Base-by-base conservation (phyloP, 2,888 invertebrate species). In the Clitarchus hookeri region DNA sequence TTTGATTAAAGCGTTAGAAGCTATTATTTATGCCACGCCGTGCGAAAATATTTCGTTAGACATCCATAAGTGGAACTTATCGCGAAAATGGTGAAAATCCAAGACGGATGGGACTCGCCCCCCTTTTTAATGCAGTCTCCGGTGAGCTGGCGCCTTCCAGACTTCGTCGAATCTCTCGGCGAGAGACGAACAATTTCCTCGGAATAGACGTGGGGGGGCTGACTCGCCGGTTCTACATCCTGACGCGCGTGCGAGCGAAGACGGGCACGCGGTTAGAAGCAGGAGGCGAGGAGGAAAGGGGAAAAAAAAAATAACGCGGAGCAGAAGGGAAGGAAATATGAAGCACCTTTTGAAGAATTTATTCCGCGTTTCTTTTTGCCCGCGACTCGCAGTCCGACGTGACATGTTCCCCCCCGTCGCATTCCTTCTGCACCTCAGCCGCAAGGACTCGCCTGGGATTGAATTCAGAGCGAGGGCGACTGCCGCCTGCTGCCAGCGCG, bases 311-410 rank as follows among this genome's bases (percentile, higher is more conserved):
- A 53, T 16, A 1, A 53, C 6, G 48, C 48, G 48, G 48, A n/a
- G 48, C 6, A 16, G n/a, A 23, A 6, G 65, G 65, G 16, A 65
- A 65, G 19, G 65, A 65, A 65, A 65, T 65, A 65, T 65, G 65
- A n/a, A 65, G n/a, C 65, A n/a, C n/a, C 65, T 65, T 65, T 65
- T 65, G 65, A 65, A 65, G 65, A 65, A 65, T 65, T 65, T 65
- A 65, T n/a, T 65, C 65, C 12, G 65, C 65, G n/a, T 65, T 65
- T n/a, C 65, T 65, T 65, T 65, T 23, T 65, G 19, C 65, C 65
- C 65, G 23, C 19, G 65, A n/a, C 65, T n/a, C 65, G 36, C 36
- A 48, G 3, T 8, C 11, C 65, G 65, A 65, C 65, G 65, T 65
- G 65, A 65, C 65, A n/a, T 65, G 16, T 65, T 2, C n/a, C 65